These are phyloP conservation scores for Telenomus remus DNA, from an alignment of 1,140 invertebrate genomes.

Conservation along the genomic window DNA sequence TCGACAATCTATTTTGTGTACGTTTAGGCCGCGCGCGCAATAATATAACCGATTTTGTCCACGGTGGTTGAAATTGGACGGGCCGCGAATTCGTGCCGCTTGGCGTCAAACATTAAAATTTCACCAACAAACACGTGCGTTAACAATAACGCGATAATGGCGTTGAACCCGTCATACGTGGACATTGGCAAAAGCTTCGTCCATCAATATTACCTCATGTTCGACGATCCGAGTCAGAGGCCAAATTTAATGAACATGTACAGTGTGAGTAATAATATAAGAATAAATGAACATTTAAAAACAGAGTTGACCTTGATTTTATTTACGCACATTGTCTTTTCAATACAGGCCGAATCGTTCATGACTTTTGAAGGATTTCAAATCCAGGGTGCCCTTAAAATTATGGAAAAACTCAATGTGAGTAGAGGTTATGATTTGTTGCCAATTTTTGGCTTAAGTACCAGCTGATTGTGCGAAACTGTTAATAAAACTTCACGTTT, in stretches of 20 bases:
- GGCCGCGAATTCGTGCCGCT: conserved; percentile 10
- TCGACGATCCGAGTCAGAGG: conserved; percentile 90
- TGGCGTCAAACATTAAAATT: conserved; percentile 25
- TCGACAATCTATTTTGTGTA: too few species aligned
- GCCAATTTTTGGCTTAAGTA: conserved; percentile 3
- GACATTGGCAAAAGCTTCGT: conserved; percentile 94
- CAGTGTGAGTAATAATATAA: conserved; percentile 83
- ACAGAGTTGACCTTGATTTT: conserved; percentile 21
- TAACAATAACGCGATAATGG: conserved; percentile 38
- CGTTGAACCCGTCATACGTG: conserved; percentile 90
- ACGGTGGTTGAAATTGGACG: too few species aligned
- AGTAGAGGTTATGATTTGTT: conserved; percentile 70
- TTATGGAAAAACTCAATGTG: conserved; percentile 95
- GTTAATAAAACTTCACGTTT: neutral
- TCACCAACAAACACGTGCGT: conserved; percentile 34
- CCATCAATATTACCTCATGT: conserved; percentile 92
- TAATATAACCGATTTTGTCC: too few species aligned
- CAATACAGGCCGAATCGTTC: conserved; percentile 87
- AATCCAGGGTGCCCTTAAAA: conserved; percentile 92
- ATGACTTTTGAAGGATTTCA: conserved; percentile 97
- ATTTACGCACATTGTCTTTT: conserved; percentile 12
- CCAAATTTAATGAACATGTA: conserved; percentile 91
- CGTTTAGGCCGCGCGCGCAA: too few species aligned
- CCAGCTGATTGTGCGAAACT: neutral
- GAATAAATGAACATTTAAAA: too few species aligned